phyloP scores from a whole-genome alignment of 2,113 vertebrate genomes.

The Chaetodon trifascialis region DNA sequence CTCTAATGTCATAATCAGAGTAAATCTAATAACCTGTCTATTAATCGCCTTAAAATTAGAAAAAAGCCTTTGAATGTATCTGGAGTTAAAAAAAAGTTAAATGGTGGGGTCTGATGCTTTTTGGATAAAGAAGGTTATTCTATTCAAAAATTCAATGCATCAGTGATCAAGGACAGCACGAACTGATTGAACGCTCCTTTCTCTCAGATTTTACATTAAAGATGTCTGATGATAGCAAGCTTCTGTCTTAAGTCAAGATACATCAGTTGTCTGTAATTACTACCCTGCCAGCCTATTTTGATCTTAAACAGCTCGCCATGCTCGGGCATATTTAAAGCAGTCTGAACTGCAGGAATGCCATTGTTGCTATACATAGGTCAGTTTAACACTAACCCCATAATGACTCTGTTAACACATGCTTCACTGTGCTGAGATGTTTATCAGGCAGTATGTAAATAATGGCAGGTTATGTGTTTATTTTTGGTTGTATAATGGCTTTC shows the following conservation, averaged over 20 bases:
- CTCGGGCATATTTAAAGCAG: conserved; percentile 49
- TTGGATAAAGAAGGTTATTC: neutral
- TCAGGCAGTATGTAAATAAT: conserved; percentile 25
- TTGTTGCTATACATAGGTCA: conserved; percentile 43
- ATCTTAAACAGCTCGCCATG: neutral
- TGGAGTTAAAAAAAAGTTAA: neutral
- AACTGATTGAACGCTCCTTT: neutral
- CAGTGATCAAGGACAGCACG: neutral
- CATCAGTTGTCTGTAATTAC: conserved; percentile 16
- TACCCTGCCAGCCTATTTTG: conserved; percentile 10
- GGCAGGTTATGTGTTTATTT: conserved; percentile 11
- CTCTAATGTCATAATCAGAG: neutral
- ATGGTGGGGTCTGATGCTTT: neutral
- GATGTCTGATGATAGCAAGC: neutral
- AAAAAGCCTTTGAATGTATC: neutral
- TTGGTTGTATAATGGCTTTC: neutral
- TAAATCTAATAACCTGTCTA: neutral
- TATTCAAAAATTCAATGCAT: neutral
- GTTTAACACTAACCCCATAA: conserved; percentile 47
- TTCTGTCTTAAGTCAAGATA: neutral
- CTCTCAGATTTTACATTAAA: neutral
- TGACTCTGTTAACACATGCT: conserved; percentile 63
- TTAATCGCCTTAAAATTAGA: neutral
- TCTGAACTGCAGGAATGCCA: conserved; percentile 38
- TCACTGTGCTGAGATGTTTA: conserved; percentile 54